Percentiles rank a stretch among this genome's conserved stretches.
These are phyloP conservation scores for Drosophila burlai DNA, from an alignment of 1,140 invertebrate species.

Conservation along the genomic window DNA sequence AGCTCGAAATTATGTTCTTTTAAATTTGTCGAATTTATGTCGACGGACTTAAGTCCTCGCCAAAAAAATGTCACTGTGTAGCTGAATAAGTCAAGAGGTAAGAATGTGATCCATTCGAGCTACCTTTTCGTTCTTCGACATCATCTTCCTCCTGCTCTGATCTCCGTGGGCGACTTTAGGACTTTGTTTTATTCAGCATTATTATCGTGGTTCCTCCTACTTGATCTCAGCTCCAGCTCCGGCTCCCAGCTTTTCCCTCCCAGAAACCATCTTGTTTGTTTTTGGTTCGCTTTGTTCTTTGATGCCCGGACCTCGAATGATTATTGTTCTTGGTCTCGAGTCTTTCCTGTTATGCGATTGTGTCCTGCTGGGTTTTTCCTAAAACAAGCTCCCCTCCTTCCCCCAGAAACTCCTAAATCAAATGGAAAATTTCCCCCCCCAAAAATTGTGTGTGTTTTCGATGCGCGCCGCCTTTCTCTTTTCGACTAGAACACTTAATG, in stretches of 20 bases:
- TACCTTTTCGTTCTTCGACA: conserved; percentile 32
- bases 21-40: not conserved
- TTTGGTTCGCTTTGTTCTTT: conserved; percentile 41
- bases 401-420: conserved; percentile 56
- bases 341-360: conserved; percentile 68
- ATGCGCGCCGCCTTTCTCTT: conserved; percentile 58
- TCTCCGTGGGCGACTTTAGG: conserved; percentile 59
- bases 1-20: no score
- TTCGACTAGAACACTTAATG: conserved; percentile 67
- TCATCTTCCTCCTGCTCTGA: conserved; percentile 23
- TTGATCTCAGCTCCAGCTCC: conserved; percentile 10
- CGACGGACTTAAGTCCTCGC: not conserved
- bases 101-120: conserved; percentile 31
- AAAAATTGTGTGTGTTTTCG: conserved; percentile 8
- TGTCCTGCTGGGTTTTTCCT: conserved; percentile 58
- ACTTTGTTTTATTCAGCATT: conserved; percentile 50
- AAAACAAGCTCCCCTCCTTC: conserved; percentile 17
- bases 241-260: conserved; percentile 1
- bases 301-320: conserved; percentile 44
- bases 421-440: conserved; percentile 42
- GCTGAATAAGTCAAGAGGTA: not conserved
- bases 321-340: conserved; percentile 19
- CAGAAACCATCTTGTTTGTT: conserved; percentile 53
- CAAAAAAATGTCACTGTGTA: conserved; percentile 5
- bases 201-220: conserved; percentile 47